Conservation (phyloP, 2,888 invertebrate species). For the Dynastes tityus region DNA sequence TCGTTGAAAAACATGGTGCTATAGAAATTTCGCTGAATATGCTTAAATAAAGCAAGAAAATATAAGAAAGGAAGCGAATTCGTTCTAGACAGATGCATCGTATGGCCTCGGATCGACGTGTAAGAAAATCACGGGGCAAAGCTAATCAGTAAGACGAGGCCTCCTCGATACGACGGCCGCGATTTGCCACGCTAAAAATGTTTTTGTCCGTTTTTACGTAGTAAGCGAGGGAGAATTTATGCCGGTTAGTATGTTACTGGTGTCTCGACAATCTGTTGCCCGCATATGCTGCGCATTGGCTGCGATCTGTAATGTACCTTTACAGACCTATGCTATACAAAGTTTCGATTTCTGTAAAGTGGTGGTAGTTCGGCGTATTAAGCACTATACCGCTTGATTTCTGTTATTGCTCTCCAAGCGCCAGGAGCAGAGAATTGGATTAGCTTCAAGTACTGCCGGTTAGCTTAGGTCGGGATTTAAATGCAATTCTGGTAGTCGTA, state of each 20-base stretch:
- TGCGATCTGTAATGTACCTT: not conserved
- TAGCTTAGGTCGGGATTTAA: conserved; percentile 6
- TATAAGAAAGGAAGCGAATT: not conserved
- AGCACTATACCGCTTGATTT: not conserved
- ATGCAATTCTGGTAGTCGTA: not conserved
- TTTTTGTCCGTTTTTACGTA: not conserved
- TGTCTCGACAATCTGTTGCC: too few relatives aligned
- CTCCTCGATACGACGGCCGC: not conserved
- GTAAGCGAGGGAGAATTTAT: not conserved
- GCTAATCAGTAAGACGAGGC: conserved; percentile 13
- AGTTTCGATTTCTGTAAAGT: not conserved
- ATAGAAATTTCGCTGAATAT: not conserved
- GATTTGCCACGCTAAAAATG: not conserved
- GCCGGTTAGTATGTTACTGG: conserved; percentile 26
- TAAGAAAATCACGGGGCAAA: conserved; percentile 23
- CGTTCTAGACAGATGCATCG: conserved; percentile 23
- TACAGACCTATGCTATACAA: too few relatives aligned
- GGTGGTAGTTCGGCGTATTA: not conserved
- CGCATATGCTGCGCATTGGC: too few relatives aligned
- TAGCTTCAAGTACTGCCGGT: not conserved
- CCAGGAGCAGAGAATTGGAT: not conserved
- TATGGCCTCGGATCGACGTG: not conserved
- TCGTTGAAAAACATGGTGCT: too few relatives aligned
- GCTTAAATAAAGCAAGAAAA: not conserved
- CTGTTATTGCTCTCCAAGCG: conserved; percentile 15